A percentile compares a stretch with the other conserved stretches of the same genome.
Evolutionary conservation across 2,797 vertebrate genomes (phyloP).

Genomic region (Periophthalmus magnuspinnatus): DNA sequence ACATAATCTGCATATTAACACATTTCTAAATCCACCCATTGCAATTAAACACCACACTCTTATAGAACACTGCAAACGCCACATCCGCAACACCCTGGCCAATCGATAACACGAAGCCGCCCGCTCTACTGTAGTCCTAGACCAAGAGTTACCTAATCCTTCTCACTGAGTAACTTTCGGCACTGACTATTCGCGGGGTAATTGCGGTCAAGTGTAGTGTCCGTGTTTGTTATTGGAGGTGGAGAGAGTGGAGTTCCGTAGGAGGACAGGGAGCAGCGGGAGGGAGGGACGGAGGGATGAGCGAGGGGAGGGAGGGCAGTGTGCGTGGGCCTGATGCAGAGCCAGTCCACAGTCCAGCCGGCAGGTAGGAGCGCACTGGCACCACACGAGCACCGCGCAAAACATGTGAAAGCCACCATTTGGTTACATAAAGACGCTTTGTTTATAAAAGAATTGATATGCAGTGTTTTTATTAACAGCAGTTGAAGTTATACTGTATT

Average conservation of each 20-base stretch:
- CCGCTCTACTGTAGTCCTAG: neutral
- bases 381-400: conserved; percentile 46
- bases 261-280: conserved; percentile 38
- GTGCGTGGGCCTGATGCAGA: conserved; percentile 39
- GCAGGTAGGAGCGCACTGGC: conserved; percentile 41
- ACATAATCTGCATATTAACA: no score
- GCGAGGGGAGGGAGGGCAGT: conserved; percentile 29
- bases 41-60: no score
- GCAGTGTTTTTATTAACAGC: neutral
- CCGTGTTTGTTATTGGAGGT: conserved; percentile 62
- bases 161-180: conserved; percentile 22
- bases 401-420: conserved; percentile 27
- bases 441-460: neutral
- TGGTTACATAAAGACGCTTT: conserved; percentile 37
- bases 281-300: conserved; percentile 5
- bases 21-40: no score
- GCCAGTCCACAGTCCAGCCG: conserved; percentile 16
- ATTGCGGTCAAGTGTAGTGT: conserved; percentile 60
- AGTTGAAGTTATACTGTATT: neutral
- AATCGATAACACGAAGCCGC: no score
- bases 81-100: no score
- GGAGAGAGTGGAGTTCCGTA: conserved; percentile 54
- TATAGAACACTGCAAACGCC: neutral
- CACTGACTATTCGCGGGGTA: conserved; percentile 41
- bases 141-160: conserved; percentile 24